These are phyloP conservation scores for Tricholaema leucomelas DNA, from an alignment of 2,113 vertebrate genomes.

Conservation along the genomic window DNA sequence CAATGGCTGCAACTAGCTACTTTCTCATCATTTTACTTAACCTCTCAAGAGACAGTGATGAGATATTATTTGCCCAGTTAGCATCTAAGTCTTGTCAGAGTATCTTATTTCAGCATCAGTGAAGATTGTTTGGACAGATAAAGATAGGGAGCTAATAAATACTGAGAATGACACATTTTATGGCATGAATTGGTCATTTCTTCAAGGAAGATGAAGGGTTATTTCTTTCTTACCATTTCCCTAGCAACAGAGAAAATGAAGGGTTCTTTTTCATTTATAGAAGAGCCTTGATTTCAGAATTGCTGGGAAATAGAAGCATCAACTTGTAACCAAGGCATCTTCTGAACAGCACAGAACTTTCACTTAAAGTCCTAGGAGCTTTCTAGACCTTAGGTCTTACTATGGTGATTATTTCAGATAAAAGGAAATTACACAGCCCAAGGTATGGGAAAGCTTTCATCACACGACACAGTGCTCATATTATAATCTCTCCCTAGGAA, in stretches of 20 bases:
- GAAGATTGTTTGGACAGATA: background rate
- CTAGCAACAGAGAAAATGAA: constrained; percentile 32
- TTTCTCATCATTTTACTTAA: background rate
- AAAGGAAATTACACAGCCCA: background rate
- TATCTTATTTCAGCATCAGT: background rate
- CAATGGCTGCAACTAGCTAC: background rate
- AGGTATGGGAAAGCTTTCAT: constrained; percentile 1
- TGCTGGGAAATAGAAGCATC: constrained; percentile 4
- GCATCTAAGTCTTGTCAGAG: background rate
- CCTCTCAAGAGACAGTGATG: background rate
- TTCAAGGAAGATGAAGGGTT: constrained; percentile 2
- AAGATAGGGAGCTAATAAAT: background rate
- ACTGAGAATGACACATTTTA: background rate
- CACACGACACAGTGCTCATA: background rate
- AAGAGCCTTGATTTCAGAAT: constrained; percentile 17
- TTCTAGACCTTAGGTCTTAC: background rate
- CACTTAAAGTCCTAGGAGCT: background rate
- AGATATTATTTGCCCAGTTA: background rate
- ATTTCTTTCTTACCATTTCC: background rate
- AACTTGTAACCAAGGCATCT: background rate
- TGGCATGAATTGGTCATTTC: background rate
- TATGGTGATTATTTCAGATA: constrained; percentile 24
- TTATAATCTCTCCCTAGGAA: background rate
- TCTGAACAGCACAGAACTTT: background rate
- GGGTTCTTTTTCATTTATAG: background rate